Percentiles rank a stretch among this genome's conserved stretches.
phyloP scores from a whole-genome alignment of 2,113 vertebrate species.

The Limnothrissa miodon region DNA sequence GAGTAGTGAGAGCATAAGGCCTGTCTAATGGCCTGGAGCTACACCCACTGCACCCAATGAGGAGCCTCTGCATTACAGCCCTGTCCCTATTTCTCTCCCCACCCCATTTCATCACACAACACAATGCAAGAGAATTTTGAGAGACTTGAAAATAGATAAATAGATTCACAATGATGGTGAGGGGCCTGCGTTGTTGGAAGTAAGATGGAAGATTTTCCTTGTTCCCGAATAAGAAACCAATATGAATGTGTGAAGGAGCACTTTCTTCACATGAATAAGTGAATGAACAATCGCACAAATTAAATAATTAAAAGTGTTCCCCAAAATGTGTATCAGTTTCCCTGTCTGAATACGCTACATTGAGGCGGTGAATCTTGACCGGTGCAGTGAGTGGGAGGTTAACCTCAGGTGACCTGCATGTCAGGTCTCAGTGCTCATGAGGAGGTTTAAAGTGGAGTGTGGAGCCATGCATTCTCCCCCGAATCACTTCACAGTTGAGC shows the following conservation, averaged over 20 bases:
- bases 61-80: conserved; percentile 38
- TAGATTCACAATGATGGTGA: not conserved
- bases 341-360: conserved; percentile 49
- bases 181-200: not conserved
- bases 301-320: not conserved
- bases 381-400: conserved; percentile 48
- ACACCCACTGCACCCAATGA: conserved; percentile 32
- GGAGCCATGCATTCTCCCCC: conserved; percentile 46
- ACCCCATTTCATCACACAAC: conserved; percentile 23
- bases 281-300: not conserved
- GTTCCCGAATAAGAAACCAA: not conserved
- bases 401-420: conserved; percentile 42
- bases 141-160: not conserved
- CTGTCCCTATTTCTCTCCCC: not conserved
- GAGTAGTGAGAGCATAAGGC: conserved; percentile 39
- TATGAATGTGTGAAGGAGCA: no score
- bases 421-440: conserved; percentile 39
- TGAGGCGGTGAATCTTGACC: conserved; percentile 50
- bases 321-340: conserved; percentile 17
- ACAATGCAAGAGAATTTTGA: not conserved
- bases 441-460: conserved; percentile 55
- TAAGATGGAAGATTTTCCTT: not conserved
- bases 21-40: conserved; percentile 32
- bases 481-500: conserved; percentile 57
- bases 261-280: no score